A percentile compares a stretch with the other conserved stretches of the same genome.
Conservation (phyloP, 2,797 vertebrate species). For the Parauchenoglanis ngamensis region DNA sequence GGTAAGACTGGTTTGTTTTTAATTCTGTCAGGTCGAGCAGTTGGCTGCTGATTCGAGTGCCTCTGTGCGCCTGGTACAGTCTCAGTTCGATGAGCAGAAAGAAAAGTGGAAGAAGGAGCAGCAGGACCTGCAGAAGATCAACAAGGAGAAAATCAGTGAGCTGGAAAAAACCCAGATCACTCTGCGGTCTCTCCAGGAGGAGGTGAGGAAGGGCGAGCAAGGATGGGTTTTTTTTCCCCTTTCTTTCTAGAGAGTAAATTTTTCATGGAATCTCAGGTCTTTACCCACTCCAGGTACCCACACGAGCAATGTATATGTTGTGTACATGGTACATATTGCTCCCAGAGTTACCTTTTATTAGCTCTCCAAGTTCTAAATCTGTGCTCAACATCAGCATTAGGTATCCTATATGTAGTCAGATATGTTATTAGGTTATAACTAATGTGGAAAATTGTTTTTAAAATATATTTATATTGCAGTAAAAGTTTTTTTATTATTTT, state of each 20-base stretch:
- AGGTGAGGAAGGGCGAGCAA: slow-evolving; percentile 69
- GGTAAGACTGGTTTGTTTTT: neutral
- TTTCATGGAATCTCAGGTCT: neutral
- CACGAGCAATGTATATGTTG: neutral
- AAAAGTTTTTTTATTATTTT: neutral
- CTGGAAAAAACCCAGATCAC: slow-evolving; percentile 77
- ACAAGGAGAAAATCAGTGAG: slow-evolving; percentile 81
- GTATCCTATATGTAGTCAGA: neutral
- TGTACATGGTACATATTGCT: neutral
- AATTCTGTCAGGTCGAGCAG: slow-evolving; percentile 71
- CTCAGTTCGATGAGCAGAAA: slow-evolving; percentile 89
- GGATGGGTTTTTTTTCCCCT: neutral
- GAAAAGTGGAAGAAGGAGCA: slow-evolving; percentile 86
- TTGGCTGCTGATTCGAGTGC: slow-evolving; percentile 71
- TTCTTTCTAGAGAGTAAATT: neutral
- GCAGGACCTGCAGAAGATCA: slow-evolving; percentile 84
- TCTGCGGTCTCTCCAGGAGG: slow-evolving; percentile 84
- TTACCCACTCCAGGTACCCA: neutral
- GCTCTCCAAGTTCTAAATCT: neutral
- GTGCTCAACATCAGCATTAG: neutral
- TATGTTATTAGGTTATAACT: neutral
- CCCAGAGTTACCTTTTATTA: neutral
- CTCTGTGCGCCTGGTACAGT: slow-evolving; percentile 73
- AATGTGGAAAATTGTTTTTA: neutral
- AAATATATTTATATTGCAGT: neutral